phyloP scores from a whole-genome alignment of 2,888 invertebrate genomes.

The Ectobius pallidus region DNA sequence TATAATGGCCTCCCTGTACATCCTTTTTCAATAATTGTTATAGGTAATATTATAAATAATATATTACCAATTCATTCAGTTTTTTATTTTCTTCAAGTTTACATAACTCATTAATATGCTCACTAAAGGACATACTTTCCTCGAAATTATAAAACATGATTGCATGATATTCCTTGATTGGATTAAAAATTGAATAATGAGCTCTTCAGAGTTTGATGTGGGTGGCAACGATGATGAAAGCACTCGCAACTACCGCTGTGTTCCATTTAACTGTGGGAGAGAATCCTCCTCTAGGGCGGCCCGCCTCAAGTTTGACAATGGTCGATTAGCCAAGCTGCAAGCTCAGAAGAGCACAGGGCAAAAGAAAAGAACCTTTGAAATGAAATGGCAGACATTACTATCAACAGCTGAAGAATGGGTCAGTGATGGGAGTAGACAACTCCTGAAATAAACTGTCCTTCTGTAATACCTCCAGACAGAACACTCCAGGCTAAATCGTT shows the following conservation, averaged over 20 bases:
- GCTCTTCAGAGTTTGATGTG: not conserved
- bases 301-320: slow-evolving; percentile 16
- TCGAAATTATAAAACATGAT: too few relatives aligned
- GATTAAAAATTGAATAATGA: too few relatives aligned
- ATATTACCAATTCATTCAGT: too few relatives aligned
- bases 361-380: slow-evolving; percentile 17
- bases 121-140: too few relatives aligned
- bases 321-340: slow-evolving; percentile 28
- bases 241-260: slow-evolving; percentile 24
- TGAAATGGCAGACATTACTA: slow-evolving; percentile 15
- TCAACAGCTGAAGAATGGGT: slow-evolving; percentile 21
- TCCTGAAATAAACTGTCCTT: slow-evolving; percentile 24
- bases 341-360: slow-evolving; percentile 19
- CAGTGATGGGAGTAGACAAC: slow-evolving; percentile 24
- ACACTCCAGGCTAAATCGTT: slow-evolving; percentile 11
- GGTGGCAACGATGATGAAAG: slow-evolving; percentile 12
- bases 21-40: too few relatives aligned
- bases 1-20: too few relatives aligned
- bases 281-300: slow-evolving; percentile 17
- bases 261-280: slow-evolving; percentile 8
- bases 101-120: too few relatives aligned
- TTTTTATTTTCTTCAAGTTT: too few relatives aligned
- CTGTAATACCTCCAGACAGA: slow-evolving; percentile 10
- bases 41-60: too few relatives aligned
- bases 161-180: too few relatives aligned